phyloP scores from a whole-genome alignment of 2,797 vertebrate genomes.

The Erethizon dorsatum region DNA sequence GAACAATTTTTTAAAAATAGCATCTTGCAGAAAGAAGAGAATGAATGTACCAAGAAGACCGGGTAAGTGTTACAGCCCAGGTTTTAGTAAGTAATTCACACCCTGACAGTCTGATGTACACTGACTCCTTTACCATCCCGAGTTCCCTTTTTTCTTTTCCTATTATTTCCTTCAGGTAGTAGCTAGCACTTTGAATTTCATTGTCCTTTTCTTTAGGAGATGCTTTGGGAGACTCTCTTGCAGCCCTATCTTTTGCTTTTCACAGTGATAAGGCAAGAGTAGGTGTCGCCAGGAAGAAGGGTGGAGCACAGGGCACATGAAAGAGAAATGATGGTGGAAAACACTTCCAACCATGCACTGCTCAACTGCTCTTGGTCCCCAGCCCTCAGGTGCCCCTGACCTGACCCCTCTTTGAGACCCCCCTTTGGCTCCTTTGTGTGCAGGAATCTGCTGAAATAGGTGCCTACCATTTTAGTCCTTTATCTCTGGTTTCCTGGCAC shows the following conservation, averaged over 20 bases:
- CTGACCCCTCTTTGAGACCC: neutral
- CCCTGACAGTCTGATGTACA: neutral
- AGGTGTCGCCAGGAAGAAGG: neutral
- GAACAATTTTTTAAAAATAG: neutral
- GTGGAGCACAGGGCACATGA: neutral
- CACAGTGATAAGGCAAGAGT: neutral
- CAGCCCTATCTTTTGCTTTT: neutral
- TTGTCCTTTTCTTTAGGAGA: neutral
- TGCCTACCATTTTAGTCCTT: neutral
- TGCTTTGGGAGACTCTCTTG: neutral
- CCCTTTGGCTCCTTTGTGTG: neutral
- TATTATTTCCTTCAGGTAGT: neutral
- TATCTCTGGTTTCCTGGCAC: neutral
- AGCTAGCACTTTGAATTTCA: neutral
- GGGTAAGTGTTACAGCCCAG: neutral
- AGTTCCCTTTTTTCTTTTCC: neutral
- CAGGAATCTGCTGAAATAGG: neutral
- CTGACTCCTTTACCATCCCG: neutral
- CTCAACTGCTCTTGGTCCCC: neutral
- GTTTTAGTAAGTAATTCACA: neutral
- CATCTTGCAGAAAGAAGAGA: neutral
- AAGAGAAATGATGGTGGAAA: neutral
- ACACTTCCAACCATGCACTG: neutral
- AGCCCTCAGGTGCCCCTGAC: neutral
- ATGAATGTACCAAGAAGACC: too few relatives aligned